phyloP scores from a whole-genome alignment of 2,113 vertebrate species.

The Aphelocoma coerulescens region DNA sequence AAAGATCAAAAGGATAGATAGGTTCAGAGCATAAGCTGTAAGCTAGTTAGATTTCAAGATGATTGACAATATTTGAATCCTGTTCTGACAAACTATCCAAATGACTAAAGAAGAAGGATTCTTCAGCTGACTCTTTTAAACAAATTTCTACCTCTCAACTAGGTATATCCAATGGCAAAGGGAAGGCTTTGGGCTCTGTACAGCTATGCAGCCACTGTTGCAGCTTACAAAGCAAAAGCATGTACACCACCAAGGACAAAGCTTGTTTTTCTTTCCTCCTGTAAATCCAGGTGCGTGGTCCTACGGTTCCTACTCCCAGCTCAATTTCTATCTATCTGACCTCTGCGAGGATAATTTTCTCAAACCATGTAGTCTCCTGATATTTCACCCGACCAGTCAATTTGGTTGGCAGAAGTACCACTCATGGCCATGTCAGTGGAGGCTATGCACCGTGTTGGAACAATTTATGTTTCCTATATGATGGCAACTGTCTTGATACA shows the following conservation, averaged over 20 bases:
- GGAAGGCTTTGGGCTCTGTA: not conserved
- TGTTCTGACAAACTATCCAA: constrained; percentile 31
- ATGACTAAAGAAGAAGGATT: not conserved
- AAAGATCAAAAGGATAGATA: constrained; percentile 41
- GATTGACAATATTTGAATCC: constrained; percentile 31
- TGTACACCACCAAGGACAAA: fast-evolving
- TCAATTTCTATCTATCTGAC: not conserved
- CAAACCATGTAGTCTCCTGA: not conserved
- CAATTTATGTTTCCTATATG: not conserved
- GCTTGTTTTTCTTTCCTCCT: not conserved
- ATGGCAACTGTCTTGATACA: not conserved
- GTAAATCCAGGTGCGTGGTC: not conserved
- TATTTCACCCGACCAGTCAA: not conserved
- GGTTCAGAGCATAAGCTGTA: not conserved
- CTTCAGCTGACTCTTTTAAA: not conserved
- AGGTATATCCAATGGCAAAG: not conserved
- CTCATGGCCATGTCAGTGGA: not conserved
- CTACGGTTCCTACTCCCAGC: not conserved
- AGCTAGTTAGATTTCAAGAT: not conserved
- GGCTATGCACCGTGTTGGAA: not conserved
- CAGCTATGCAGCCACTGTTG: not conserved
- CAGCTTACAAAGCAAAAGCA: not conserved
- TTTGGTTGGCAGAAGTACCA: not conserved
- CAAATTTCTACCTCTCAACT: not conserved
- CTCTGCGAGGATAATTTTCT: not conserved